Conservation (phyloP, 2,113 vertebrate species). For the Microcebus murinus region DNA sequence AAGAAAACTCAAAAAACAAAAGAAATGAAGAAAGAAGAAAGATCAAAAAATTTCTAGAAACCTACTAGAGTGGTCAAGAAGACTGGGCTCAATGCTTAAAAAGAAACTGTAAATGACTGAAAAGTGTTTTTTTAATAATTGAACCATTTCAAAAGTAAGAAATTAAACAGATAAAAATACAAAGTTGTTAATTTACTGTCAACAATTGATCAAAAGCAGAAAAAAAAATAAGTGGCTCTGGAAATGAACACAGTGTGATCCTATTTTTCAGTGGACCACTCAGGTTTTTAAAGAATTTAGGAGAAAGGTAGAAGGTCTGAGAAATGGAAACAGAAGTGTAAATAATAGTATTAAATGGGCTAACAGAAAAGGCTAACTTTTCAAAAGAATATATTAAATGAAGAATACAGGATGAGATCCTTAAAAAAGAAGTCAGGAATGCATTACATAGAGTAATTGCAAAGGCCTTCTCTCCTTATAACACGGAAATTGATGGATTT, state of each 20-base stretch:
- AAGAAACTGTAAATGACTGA: not conserved
- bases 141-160: not conserved
- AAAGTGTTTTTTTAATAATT: not conserved
- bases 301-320: not conserved
- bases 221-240: not conserved
- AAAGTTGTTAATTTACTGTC: not conserved
- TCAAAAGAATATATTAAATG: conserved; percentile 56
- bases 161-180: not conserved
- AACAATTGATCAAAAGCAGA: not conserved
- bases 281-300: not conserved
- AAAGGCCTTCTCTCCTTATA: conserved; percentile 68
- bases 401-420: conserved; percentile 58
- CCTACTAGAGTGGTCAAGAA: not conserved
- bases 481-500: conserved; percentile 81
- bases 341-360: not conserved
- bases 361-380: conserved; percentile 28
- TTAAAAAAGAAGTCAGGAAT: conserved; percentile 72
- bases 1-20: too few species aligned
- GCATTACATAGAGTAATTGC: conserved; percentile 78
- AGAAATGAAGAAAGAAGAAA: not conserved
- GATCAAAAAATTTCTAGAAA: not conserved
- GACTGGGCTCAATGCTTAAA: not conserved
- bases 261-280: not conserved
- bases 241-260: not conserved
- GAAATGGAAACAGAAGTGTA: conserved; percentile 35